Base-by-base conservation (phyloP, 2,888 invertebrate species). In the Eilema depressum region DNA sequence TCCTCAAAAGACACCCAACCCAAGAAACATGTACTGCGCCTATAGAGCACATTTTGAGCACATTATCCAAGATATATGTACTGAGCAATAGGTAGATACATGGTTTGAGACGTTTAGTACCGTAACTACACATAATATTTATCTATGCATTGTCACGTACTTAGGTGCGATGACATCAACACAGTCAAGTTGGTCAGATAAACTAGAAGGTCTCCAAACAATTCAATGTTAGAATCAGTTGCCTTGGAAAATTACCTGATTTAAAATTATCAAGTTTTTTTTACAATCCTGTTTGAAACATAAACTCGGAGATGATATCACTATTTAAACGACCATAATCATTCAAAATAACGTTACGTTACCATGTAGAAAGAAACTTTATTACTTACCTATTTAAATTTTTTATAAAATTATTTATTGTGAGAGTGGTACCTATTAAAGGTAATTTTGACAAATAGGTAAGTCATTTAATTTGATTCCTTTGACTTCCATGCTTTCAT, bases 281-380 rank as follows among this genome's bases (percentile, higher is more conserved):
- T 61, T n/a, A 79, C 60, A 76, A 80, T 74, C 80, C 75, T 68
- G 81, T 82, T 80, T 77, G 30, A 71, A 72, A 66, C 68, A 60
- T 80, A 75, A 73, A 77, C 70, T 75, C 65, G 25, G 70, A 73
- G 75, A 71, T 81, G 83, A 81, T 76, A 77, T 81, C 81, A 82
- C 64, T 76, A 57, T 25, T 33, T 57, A 33, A 57, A 65, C 56
- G 53, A 14, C 65, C 30, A 56, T 65, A 17, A 28, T 8, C 23
- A 10, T 23, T 47, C 25, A 28, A 56, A 53, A 53, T 65, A 65
- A 65, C n/a, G 14, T 65, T 30, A 65, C n/a, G 14, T 65, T 30
- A 65, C 53, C 53, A 53, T 65, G 66, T 33, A 25, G 37, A 57
- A 66, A 65, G 17, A 66, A 33, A 61, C n/a, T 2, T 4, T 37